These are phyloP conservation scores for Chionis minor DNA, from an alignment of 2,113 vertebrate species.

Conservation along the genomic window DNA sequence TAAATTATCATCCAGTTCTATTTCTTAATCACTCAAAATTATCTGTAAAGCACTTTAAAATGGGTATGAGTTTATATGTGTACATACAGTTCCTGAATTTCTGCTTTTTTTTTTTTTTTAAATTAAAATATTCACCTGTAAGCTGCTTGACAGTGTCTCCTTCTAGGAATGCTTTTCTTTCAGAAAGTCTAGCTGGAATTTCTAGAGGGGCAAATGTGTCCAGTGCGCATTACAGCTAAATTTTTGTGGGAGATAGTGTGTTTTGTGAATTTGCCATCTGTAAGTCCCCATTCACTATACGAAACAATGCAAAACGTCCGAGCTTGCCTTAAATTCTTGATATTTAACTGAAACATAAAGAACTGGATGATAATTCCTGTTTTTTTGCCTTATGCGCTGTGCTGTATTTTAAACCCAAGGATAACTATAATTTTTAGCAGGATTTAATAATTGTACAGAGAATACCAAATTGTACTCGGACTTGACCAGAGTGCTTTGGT, in stretches of 20 bases:
- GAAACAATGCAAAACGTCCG: slow-evolving; percentile 79
- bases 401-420: slow-evolving; percentile 64
- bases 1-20: slow-evolving; percentile 75
- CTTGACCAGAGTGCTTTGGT: slow-evolving; percentile 36
- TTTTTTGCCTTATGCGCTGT: slow-evolving; percentile 67
- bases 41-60: slow-evolving; percentile 53
- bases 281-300: not conserved
- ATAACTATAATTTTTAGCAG: slow-evolving; percentile 47
- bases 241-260: slow-evolving; percentile 62
- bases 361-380: slow-evolving; percentile 68
- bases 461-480: slow-evolving; percentile 21
- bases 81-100: not conserved
- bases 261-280: slow-evolving; percentile 40
- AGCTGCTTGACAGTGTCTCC: not conserved
- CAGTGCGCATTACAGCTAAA: not conserved
- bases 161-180: not conserved
- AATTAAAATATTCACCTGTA: not conserved
- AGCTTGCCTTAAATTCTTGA: slow-evolving; percentile 83
- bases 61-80: not conserved
- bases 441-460: slow-evolving; percentile 51
- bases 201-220: slow-evolving; percentile 1
- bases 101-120: not conserved
- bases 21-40: not conserved
- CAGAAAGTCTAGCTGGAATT: slow-evolving; percentile 1
- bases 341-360: slow-evolving; percentile 33